Evolutionary conservation across 2,113 vertebrate genomes (phyloP), one percentile per base, ranked within the genome.

Genomic region (Rissa tridactyla): DNA sequence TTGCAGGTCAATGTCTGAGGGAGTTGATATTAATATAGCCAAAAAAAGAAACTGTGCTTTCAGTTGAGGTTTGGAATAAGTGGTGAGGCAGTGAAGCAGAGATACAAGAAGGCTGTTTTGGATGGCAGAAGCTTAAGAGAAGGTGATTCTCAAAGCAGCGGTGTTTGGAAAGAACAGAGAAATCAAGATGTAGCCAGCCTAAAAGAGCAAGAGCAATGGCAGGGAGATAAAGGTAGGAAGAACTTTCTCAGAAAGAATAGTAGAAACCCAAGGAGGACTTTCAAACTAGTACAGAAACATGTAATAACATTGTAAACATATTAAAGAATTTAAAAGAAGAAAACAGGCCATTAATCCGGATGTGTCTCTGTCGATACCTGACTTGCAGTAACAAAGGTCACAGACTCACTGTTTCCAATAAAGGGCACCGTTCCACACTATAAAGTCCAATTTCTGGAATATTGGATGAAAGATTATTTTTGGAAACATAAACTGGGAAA

Each of bases 391-490:
- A 70, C 55, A 64, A 81, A 94, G 44, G 52, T 61, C 77, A 58
- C 32, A 79, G 36, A 54, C 25, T 60, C 32, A 19, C 3, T 89
- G 8, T 49, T 96, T 95, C 52, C 17, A 84, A 52, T 22, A 60
- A 84, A 89, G 25, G n/a, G 40, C 57, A 79, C 40, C 0, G 1
- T 82, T 96, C 85, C 66, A 76, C 25, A 11, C 22, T 61, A 40
- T 49, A 47, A 94, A 87, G 38, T 60, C 73, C 21, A 61, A 47
- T 83, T 90, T 96, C 75, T 90, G 42, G 23, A 95, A 77, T 93
- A 96, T 19, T 49, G 71, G 54, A 93, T 73, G 79, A 90, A 80
- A 92, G 46, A 95, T 88, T 96, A 92, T 93, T 90, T 95, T 94
- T 92, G 72, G 60, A 93, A 94, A 57, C 57, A 38, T 82, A 79